Evolutionary conservation across 2,113 vertebrate species (phyloP).

Genomic region (Laterallus jamaicensis): DNA sequence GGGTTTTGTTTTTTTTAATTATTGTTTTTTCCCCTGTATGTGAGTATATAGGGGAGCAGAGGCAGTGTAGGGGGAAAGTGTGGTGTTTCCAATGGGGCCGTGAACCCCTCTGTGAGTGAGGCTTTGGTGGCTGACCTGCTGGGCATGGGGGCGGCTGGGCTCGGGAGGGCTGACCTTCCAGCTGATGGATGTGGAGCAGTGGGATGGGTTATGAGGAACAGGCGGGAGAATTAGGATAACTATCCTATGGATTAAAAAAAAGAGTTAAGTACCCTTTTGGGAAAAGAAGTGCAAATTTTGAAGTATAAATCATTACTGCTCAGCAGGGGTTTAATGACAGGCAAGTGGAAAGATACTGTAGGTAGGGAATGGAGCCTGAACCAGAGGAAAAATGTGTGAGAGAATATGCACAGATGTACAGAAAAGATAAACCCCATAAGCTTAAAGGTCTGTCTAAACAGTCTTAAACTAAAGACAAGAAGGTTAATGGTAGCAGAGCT

Average conservation of each 20-base stretch:
- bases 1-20: not conserved
- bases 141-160: rapidly evolving
- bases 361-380: not conserved
- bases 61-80: rapidly evolving
- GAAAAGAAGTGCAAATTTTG: slow-evolving; percentile 22
- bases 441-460: not conserved
- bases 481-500: not conserved
- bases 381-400: not conserved
- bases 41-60: rapidly evolving
- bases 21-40: not conserved
- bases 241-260: not conserved
- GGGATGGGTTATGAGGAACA: not conserved
- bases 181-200: rapidly evolving
- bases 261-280: not conserved
- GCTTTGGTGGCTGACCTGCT: rapidly evolving
- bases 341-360: slow-evolving; percentile 11
- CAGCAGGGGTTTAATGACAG: slow-evolving; percentile 44
- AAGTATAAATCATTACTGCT: slow-evolving; percentile 55
- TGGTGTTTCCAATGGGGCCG: not conserved
- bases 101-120: not conserved
- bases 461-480: not conserved
- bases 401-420: not conserved
- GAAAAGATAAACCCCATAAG: not conserved
- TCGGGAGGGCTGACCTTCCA: not conserved
- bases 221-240: not conserved